phyloP scores from a whole-genome alignment of 1,140 invertebrate genomes.

The Pseudomyrmex flavicornis region DNA sequence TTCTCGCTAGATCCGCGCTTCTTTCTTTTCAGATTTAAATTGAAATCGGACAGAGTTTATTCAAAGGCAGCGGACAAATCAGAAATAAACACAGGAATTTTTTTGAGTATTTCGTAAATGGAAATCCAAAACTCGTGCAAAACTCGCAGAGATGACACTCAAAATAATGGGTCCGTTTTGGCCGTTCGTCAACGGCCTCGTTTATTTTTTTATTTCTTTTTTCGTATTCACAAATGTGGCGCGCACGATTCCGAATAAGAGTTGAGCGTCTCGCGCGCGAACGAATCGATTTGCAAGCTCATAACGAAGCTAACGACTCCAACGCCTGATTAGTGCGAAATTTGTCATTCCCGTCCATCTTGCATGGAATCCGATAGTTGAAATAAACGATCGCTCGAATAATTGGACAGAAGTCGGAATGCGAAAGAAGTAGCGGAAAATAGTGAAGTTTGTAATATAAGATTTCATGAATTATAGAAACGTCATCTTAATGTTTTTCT shows the following conservation, averaged over 20 bases:
- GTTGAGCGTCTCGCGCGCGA: slow-evolving; percentile 35
- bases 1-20: too few species aligned
- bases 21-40: too few species aligned
- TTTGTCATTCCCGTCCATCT: slow-evolving; percentile 15
- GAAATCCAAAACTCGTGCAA: background rate
- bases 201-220: slow-evolving; percentile 25
- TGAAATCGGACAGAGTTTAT: too few species aligned
- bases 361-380: background rate
- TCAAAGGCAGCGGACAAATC: too few species aligned
- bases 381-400: background rate
- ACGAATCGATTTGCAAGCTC: slow-evolving; percentile 59
- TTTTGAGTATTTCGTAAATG: background rate
- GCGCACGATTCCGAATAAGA: slow-evolving; percentile 12
- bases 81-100: too few species aligned
- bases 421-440: background rate
- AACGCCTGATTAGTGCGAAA: slow-evolving; percentile 62
- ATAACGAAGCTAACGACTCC: slow-evolving; percentile 74
- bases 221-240: slow-evolving; percentile 26
- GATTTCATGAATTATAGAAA: too few species aligned
- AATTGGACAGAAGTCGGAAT: background rate
- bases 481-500: too few species aligned
- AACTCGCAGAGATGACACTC: slow-evolving; percentile 12
- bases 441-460: too few species aligned
- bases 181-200: slow-evolving; percentile 30
- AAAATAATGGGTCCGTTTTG: slow-evolving; percentile 50